These are phyloP conservation scores for Fragum whitleyi DNA, from an alignment of 2,888 invertebrate species.

Conservation along the genomic window DNA sequence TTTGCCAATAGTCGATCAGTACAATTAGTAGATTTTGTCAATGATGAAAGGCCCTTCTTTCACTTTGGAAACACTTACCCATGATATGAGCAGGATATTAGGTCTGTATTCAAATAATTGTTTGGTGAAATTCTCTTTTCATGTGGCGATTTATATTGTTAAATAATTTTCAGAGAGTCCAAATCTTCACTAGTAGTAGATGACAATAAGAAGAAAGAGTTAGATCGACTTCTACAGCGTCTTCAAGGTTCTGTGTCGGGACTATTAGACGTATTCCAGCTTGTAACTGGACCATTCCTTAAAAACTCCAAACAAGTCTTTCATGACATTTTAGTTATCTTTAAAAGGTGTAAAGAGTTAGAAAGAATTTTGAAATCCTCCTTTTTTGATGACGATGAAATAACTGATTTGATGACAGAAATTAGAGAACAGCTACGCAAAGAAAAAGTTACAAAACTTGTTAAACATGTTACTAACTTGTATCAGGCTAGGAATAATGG, in stretches of 20 bases:
- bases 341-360: constrained; percentile 78
- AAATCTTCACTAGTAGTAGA: constrained; percentile 34
- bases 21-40: no score
- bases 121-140: no score
- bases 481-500: constrained; percentile 48
- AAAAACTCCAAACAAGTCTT: constrained; percentile 69
- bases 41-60: no score
- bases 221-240: constrained; percentile 73
- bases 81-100: no score
- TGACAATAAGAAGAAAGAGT: constrained; percentile 73
- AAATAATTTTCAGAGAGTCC: not conserved
- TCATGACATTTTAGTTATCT: constrained; percentile 77
- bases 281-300: constrained; percentile 51
- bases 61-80: no score
- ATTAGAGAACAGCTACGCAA: constrained; percentile 73
- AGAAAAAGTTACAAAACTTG: constrained; percentile 75
- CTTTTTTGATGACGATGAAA: constrained; percentile 77
- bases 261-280: constrained; percentile 71
- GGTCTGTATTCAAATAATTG: no score
- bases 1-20: no score
- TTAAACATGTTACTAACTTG: constrained; percentile 65
- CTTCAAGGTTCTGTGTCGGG: constrained; percentile 73
- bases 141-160: no score
- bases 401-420: constrained; percentile 71
- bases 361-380: constrained; percentile 79